These are phyloP conservation scores for Drosophila macrothrix DNA, from an alignment of 2,888 invertebrate genomes.

Conservation along the genomic window DNA sequence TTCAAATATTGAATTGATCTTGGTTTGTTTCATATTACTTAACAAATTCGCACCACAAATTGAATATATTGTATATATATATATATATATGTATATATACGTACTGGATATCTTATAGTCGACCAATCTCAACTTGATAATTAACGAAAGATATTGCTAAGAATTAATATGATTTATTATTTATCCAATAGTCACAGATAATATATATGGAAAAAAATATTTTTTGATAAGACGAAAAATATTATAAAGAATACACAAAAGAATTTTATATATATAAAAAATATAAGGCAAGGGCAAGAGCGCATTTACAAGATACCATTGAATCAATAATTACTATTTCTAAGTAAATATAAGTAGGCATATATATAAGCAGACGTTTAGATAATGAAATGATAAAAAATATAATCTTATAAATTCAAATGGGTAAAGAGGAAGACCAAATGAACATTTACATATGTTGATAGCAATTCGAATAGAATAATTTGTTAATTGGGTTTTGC, in stretches of 20 bases:
- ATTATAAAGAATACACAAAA: background rate
- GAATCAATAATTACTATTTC: slow-evolving; percentile 5
- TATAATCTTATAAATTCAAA: background rate
- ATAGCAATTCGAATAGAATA: slow-evolving; percentile 8
- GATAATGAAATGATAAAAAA: slow-evolving; percentile 20
- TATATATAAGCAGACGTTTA: background rate
- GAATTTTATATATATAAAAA: background rate
- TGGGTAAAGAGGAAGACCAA: background rate
- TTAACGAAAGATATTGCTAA: background rate
- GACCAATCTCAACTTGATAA: background rate
- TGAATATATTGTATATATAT: background rate
- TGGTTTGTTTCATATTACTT: background rate
- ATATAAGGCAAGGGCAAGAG: background rate
- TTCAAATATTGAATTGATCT: background rate
- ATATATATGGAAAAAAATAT: background rate
- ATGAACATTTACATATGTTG: slow-evolving; percentile 15
- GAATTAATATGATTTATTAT: background rate
- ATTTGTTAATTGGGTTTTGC: slow-evolving; percentile 3
- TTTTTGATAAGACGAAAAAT: background rate
- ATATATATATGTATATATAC: background rate
- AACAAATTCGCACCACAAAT: background rate
- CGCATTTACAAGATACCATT: background rate
- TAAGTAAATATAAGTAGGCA: background rate
- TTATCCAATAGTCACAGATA: background rate
- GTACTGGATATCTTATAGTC: background rate